phyloP scores from a whole-genome alignment of 2,113 vertebrate species.

The Aythya baeri region DNA sequence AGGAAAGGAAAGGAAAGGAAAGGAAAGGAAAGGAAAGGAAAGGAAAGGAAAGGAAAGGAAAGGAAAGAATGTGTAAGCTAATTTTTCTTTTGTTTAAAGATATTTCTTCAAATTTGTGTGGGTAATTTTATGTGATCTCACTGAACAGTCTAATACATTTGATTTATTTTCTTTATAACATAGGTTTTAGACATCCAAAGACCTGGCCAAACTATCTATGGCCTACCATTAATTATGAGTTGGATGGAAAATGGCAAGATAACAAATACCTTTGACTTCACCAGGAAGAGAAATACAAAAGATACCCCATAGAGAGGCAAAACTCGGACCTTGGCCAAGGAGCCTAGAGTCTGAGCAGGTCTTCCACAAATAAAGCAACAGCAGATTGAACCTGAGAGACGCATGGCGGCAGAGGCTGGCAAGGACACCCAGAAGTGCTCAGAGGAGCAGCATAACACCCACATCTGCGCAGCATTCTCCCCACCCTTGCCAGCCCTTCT shows the following conservation, averaged over 20 bases:
- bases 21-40: background rate
- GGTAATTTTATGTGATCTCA: background rate
- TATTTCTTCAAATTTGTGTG: background rate
- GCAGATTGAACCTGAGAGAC: background rate
- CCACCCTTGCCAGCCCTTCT: background rate
- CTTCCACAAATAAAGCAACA: accelerated
- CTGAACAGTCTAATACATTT: accelerated
- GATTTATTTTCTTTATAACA: background rate
- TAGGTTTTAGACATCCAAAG: background rate
- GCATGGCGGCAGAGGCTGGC: background rate
- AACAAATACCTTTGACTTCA: background rate
- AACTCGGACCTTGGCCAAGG: background rate
- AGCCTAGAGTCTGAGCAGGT: background rate
- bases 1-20: no score
- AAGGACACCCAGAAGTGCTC: background rate
- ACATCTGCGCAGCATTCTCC: background rate
- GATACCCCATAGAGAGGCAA: background rate
- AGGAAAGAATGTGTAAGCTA: accelerated
- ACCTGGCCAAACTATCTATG: background rate
- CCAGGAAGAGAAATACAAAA: background rate
- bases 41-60: no score
- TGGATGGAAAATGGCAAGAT: background rate
- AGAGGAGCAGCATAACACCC: background rate
- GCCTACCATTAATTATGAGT: background rate
- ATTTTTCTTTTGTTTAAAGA: background rate